Conservation (phyloP, 2,113 vertebrate species). For the Hippocampus zosterae region DNA sequence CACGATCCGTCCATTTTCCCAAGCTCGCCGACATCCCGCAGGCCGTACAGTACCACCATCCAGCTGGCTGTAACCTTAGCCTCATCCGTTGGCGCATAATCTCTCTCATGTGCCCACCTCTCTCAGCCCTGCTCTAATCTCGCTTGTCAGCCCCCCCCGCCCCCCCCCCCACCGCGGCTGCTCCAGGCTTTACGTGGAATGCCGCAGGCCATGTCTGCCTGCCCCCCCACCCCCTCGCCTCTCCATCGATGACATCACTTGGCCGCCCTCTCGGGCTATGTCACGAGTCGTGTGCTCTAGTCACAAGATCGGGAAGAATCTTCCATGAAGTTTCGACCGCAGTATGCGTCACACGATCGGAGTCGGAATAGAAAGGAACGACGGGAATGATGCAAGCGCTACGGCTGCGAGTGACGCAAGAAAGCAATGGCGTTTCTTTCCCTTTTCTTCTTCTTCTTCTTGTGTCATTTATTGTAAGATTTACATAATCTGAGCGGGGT, state of each 20-base stretch:
- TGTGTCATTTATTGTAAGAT: neutral
- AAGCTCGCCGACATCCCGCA: slow-evolving; percentile 31
- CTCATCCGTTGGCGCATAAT: slow-evolving; percentile 46
- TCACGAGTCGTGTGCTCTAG: slow-evolving; percentile 58
- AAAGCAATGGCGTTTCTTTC: neutral
- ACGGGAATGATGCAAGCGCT: slow-evolving; percentile 50
- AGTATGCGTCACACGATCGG: slow-evolving; percentile 57
- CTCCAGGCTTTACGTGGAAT: slow-evolving; percentile 49
- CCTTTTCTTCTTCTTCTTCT: neutral
- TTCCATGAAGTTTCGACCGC: slow-evolving; percentile 23
- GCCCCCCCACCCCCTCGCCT: neutral
- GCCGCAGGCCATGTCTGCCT: slow-evolving; percentile 45
- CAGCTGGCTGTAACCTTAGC: slow-evolving; percentile 56
- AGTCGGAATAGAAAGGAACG: slow-evolving; percentile 47
- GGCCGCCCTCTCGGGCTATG: slow-evolving; percentile 49
- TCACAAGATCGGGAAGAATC: slow-evolving; percentile 48
- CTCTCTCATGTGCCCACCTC: slow-evolving; percentile 43
- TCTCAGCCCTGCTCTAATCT: slow-evolving; percentile 16
- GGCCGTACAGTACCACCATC: slow-evolving; percentile 17
- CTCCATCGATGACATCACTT: slow-evolving; percentile 49
- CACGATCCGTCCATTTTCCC: slow-evolving; percentile 43
- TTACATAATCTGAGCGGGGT: neutral
- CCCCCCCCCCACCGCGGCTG: neutral
- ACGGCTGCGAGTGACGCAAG: neutral
- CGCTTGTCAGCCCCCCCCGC: slow-evolving; percentile 15